Evolutionary conservation across 1,140 invertebrate genomes (phyloP), one percentile per base, ranked within the genome.

Genomic region (Coelopa frigida): DNA sequence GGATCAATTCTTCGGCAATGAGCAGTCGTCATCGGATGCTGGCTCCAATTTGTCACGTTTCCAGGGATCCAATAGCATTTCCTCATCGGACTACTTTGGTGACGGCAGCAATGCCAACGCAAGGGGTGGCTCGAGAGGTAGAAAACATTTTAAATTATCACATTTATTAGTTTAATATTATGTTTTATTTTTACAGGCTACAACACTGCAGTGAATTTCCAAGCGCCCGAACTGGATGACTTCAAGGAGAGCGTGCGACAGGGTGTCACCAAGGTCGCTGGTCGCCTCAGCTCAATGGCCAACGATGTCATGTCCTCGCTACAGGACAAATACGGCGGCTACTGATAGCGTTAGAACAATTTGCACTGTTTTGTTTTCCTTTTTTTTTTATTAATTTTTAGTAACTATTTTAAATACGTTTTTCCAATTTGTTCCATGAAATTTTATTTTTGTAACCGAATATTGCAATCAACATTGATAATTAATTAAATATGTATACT

Each of bases 191-290:
- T 33, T n/a, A 12, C 21, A 33, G 59, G 59, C 6, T 65, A 65
- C 23, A 49, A 55, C 5, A 59, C 63, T 17, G 56, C 58, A 5
- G 60, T 60, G 2, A 66, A 66, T 32, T 67, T 67, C 5, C 59
- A 59, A 51, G 54, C 63, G 0, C 63, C 63, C 5, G 79, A 93
- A 69, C 77, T 98, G 37, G 89, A 95, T 52, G 94, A 98, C 62
- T 91, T 99, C 0, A 90, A 89, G 67, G 95, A 99, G 73, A 93
- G 91, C 56, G 92, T 99, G 6, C 82, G 85, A 55, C 88, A 94
- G 71, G 94, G 95, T 44, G 94, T 98, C 24, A 92, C 87, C 45
- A 96, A 94, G 76, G 94, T 98, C 46, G 94, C 95, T 23, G 94
- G 90, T 5, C 85, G 87, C 61, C 71, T 99, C 11, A 96, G 94